Percentiles rank a stretch among this genome's conserved stretches.
phyloP scores from a whole-genome alignment of 53 echinoderm and acorn worm genomes.

The Zoroaster sp. region DNA sequence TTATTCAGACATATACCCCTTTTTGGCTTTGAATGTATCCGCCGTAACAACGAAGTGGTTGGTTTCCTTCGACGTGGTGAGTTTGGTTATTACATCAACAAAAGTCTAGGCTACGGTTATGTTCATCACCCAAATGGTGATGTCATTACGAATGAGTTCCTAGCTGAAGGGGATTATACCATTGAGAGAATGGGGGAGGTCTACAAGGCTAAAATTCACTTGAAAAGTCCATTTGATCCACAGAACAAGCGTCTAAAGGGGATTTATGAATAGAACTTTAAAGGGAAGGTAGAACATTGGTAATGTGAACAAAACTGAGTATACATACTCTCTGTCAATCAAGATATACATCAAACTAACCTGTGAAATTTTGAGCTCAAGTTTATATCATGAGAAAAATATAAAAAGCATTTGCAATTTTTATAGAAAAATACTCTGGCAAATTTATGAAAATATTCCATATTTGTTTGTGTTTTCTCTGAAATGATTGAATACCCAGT shows the following conservation, averaged over 20 bases:
- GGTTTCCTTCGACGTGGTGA: conserved; percentile 83
- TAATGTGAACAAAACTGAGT: no score
- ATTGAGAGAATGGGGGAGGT: conserved; percentile 87
- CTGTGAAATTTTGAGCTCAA: no score
- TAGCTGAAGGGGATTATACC: conserved; percentile 80
- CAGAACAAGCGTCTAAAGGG: conserved; percentile 80
- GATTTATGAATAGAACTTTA: conserved; percentile 56
- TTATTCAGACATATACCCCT: conserved; percentile 63
- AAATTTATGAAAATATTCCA: no score
- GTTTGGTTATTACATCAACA: conserved; percentile 70
- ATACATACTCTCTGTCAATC: no score
- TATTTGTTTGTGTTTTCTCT: no score
- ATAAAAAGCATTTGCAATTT: no score
- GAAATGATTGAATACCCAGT: no score
- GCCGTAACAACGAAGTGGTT: conserved; percentile 81
- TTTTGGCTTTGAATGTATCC: conserved; percentile 78
- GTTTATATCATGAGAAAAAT: no score
- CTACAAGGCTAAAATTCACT: conserved; percentile 69
- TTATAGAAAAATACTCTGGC: no score
- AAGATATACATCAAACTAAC: no score
- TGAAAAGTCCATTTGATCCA: conserved; percentile 92
- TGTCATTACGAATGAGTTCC: conserved; percentile 73
- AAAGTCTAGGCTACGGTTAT: conserved; percentile 88
- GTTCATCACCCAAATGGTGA: conserved; percentile 66
- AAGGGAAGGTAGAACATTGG: no score